Evolutionary conservation across 2,888 invertebrate species (phyloP).

Genomic region (Tenthredo amoena): DNA sequence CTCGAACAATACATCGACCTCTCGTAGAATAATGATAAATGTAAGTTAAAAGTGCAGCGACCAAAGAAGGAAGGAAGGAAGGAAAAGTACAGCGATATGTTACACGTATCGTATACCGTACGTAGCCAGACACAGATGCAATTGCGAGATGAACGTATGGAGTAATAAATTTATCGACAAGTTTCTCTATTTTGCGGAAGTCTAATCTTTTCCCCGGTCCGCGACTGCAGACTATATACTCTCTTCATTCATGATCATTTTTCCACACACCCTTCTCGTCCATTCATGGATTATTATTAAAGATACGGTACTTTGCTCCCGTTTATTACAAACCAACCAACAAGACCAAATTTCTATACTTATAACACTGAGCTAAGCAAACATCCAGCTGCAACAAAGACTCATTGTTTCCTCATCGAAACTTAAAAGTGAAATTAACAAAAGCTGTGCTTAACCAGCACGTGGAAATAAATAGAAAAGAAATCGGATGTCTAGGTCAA

Average conservation of each 20-base stretch:
- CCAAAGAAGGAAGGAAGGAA: background rate
- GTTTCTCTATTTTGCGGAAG: conserved; percentile 52
- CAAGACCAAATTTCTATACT: background rate
- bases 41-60: conserved; percentile 10
- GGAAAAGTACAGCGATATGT: background rate
- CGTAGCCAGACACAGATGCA: background rate
- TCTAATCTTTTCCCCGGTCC: conserved; percentile 22
- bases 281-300: conserved; percentile 14
- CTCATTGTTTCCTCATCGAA: conserved; percentile 16
- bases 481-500: background rate
- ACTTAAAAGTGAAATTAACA: background rate
- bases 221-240: background rate
- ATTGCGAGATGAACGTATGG: background rate
- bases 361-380: no score
- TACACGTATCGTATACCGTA: background rate
- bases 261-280: background rate
- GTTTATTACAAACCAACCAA: background rate
- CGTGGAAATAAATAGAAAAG: background rate
- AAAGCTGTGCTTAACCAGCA: background rate
- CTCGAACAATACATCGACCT: conserved; percentile 44
- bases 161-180: conserved; percentile 25
- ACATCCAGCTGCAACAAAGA: conserved; percentile 7
- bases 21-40: conserved; percentile 12
- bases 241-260: conserved; percentile 16
- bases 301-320: background rate